Evolutionary conservation across 2,113 vertebrate genomes (phyloP).

Genomic region (Rattus norvegicus): GRCr8 NC_086026.1:9568001-9568500

Average conservation of each 20-base stretch:
- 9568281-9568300: neutral
- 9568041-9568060: neutral
- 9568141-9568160: neutral
- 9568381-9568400: neutral
- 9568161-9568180: neutral
- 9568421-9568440: neutral
- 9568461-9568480: neutral
- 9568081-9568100: neutral
- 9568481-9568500: neutral
- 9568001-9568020: neutral
- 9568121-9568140: constrained; percentile 15
- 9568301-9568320: neutral
- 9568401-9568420: neutral
- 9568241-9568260: neutral
- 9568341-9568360: neutral
- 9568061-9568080: neutral
- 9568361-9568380: neutral
- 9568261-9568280: neutral
- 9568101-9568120: neutral
- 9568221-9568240: neutral
- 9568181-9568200: neutral
- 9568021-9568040: neutral
- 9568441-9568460: neutral
- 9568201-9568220: neutral
- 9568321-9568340: neutral